phyloP scores from a whole-genome alignment of 2,888 invertebrate genomes.

The Ormyrus thymus region DNA sequence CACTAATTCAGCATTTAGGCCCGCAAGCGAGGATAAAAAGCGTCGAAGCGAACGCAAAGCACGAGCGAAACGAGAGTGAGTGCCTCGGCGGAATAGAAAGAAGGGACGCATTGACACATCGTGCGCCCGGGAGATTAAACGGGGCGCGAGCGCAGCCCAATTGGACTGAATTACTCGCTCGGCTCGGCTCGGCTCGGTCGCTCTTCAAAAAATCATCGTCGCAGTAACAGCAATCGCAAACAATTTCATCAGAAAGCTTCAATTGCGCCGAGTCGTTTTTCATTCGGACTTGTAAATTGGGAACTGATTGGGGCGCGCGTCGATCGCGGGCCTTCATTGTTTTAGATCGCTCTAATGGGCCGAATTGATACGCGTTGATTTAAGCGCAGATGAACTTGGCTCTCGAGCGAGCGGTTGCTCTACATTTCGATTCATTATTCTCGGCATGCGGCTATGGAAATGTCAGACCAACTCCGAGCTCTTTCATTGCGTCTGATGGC shows the following conservation, averaged over 20 bases:
- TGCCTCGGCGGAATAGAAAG: too few species aligned
- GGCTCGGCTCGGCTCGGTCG: slow-evolving; percentile 59
- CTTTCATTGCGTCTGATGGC: too few species aligned
- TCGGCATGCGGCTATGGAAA: not conserved
- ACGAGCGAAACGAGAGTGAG: too few species aligned
- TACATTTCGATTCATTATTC: slow-evolving; percentile 16
- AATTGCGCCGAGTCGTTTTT: not conserved
- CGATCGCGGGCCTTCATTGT: slow-evolving; percentile 24
- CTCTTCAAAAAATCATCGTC: slow-evolving; percentile 59
- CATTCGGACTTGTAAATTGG: not conserved
- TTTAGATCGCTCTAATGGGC: slow-evolving; percentile 23
- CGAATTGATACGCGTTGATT: slow-evolving; percentile 50
- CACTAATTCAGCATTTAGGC: too few species aligned
- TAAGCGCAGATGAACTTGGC: slow-evolving; percentile 5
- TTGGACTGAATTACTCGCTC: slow-evolving; percentile 64
- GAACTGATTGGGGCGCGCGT: not conserved
- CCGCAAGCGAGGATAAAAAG: too few species aligned
- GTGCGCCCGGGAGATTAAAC: slow-evolving; percentile 59
- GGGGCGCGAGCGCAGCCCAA: slow-evolving; percentile 67
- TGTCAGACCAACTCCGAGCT: not conserved
- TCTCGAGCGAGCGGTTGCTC: not conserved
- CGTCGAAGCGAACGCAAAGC: too few species aligned
- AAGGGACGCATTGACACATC: too few species aligned
- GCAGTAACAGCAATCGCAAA: slow-evolving; percentile 35
- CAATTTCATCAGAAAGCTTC: slow-evolving; percentile 32